Conservation (phyloP, 2,888 invertebrate genomes). For the Machimus rusticus region DNA sequence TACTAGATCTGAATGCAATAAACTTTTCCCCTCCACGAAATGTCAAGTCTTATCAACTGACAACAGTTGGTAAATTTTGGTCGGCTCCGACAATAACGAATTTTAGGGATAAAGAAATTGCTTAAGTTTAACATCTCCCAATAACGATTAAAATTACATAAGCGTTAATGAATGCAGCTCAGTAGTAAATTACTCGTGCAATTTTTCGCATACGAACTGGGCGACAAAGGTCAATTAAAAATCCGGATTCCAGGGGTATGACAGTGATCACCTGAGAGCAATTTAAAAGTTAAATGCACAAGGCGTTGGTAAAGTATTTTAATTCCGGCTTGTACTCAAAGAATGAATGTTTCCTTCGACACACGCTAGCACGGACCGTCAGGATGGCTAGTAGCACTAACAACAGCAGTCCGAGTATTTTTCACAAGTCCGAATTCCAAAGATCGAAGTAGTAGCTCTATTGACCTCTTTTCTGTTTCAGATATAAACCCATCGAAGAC, state of each 20-base stretch:
- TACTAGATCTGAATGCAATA: neutral
- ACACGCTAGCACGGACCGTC: neutral
- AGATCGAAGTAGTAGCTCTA: neutral
- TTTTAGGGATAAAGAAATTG: neutral
- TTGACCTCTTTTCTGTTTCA: conserved; percentile 36
- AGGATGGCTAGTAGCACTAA: neutral
- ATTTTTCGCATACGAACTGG: neutral
- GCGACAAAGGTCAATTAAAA: neutral
- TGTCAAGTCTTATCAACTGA: neutral
- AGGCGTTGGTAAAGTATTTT: conserved; percentile 12
- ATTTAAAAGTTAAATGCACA: conserved; percentile 4
- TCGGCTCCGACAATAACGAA: neutral
- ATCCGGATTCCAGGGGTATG: neutral
- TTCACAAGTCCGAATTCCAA: conserved; percentile 1
- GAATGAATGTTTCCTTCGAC: neutral
- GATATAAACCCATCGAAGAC: conserved; percentile 52
- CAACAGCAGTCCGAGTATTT: neutral
- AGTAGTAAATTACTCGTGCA: neutral
- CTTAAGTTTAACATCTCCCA: neutral
- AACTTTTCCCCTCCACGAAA: neutral
- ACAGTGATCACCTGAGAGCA: neutral
- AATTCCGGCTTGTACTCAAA: neutral
- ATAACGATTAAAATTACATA: neutral
- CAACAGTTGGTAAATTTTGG: neutral
- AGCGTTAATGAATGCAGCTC: neutral